phyloP scores from a whole-genome alignment of 2,797 vertebrate genomes.

The Cirrhinus mrigala region DNA sequence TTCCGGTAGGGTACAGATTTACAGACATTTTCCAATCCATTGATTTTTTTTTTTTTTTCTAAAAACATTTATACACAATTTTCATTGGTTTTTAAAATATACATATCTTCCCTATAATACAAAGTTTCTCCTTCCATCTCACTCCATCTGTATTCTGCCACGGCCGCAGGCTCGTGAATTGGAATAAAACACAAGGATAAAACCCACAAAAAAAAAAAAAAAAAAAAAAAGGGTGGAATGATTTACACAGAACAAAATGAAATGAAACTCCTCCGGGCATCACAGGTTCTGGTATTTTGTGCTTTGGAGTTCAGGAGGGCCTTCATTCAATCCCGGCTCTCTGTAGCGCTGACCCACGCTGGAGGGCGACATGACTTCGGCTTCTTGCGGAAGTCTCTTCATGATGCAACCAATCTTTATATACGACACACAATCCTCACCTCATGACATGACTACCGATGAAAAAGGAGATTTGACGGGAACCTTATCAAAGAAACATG shows the following conservation, averaged over 20 bases:
- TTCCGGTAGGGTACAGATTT: conserved; percentile 81
- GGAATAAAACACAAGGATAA: conserved; percentile 63
- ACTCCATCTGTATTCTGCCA: conserved; percentile 62
- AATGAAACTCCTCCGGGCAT: conserved; percentile 58
- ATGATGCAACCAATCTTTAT: background rate
- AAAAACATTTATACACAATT: conserved; percentile 87
- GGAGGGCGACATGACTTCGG: conserved; percentile 29
- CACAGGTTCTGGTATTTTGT: conserved; percentile 78
- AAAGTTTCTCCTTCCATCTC: conserved; percentile 60
- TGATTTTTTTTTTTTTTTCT: conserved; percentile 71
- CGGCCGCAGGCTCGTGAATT: conserved; percentile 60
- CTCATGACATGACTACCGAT: background rate
- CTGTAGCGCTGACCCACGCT: conserved; percentile 10
- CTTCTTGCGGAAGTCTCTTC: conserved; percentile 10
- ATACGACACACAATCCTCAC: background rate
- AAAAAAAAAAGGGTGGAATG: conserved; percentile 43
- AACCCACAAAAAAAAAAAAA: conserved; percentile 55
- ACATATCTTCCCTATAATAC: conserved; percentile 85
- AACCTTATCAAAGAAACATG: conserved; percentile 3
- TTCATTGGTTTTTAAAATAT: conserved; percentile 84
- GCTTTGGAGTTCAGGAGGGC: conserved; percentile 72
- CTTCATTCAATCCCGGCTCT: conserved; percentile 24
- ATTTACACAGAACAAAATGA: conserved; percentile 41
- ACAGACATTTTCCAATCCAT: conserved; percentile 76
- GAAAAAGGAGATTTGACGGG: background rate